Evolutionary conservation across 2,797 vertebrate species (phyloP).

Genomic region (Tamandua tetradactyla): DNA sequence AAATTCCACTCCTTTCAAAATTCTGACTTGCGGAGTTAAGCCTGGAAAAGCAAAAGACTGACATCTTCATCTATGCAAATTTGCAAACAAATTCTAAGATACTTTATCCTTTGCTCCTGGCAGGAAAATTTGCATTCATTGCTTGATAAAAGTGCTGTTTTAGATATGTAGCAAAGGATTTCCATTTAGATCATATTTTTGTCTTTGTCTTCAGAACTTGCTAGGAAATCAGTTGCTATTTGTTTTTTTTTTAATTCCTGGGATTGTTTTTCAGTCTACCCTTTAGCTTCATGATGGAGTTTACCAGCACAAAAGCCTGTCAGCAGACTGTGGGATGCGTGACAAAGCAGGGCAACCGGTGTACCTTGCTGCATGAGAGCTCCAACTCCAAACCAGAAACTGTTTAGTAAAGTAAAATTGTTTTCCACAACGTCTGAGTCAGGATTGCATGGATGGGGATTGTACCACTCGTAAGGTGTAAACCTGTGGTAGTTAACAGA

Average conservation of each 20-base stretch:
- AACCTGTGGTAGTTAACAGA: slow-evolving; percentile 90
- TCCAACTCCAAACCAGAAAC: slow-evolving; percentile 99
- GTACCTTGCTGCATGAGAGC: slow-evolving; percentile 99
- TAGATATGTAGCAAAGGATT: not conserved
- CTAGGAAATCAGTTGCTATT: not conserved
- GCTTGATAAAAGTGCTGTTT: not conserved
- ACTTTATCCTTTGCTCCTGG: not conserved
- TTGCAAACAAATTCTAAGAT: not conserved
- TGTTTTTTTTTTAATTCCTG: not conserved
- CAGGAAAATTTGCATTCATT: not conserved
- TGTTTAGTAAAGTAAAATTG: slow-evolving; percentile 98
- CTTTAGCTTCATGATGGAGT: slow-evolving; percentile 83
- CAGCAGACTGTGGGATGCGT: slow-evolving; percentile 87
- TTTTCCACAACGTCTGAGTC: slow-evolving; percentile 98
- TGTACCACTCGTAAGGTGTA: slow-evolving; percentile 99
- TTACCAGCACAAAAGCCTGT: slow-evolving; percentile 86
- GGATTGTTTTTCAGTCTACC: slow-evolving; percentile 81
- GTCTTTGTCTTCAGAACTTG: not conserved
- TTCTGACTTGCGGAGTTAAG: not conserved
- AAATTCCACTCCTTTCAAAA: not conserved
- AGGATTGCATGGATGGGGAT: slow-evolving; percentile 98
- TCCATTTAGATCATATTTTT: not conserved
- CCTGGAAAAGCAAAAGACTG: not conserved
- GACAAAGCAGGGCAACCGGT: slow-evolving; percentile 81
- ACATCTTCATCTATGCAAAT: not conserved